Evolutionary conservation across 2,888 invertebrate species (phyloP).

Genomic region (Drosophila mulleri): DNA sequence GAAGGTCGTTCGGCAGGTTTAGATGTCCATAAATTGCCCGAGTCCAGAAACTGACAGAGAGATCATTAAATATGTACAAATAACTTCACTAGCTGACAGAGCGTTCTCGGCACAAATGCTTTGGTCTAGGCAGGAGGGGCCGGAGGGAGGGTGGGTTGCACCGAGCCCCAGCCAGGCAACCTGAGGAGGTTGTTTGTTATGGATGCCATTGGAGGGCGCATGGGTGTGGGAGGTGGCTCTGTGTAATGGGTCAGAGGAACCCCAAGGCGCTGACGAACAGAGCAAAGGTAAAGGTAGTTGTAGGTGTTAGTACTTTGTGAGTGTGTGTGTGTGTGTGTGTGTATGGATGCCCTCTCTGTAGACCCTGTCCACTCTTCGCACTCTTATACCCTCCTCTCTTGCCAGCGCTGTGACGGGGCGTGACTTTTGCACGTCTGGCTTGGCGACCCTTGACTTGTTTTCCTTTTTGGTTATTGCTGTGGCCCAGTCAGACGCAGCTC

Average conservation of each 20-base stretch:
- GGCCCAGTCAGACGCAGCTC: slow-evolving; percentile 55
- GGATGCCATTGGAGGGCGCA: background rate
- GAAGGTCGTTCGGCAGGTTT: no score
- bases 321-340: slow-evolving; percentile 1
- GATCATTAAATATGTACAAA: slow-evolving; percentile 68
- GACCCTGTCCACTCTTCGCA: background rate
- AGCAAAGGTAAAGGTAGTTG: slow-evolving; percentile 25
- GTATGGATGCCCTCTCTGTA: slow-evolving; percentile 2
- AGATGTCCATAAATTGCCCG: slow-evolving; percentile 12
- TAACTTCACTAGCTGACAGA: slow-evolving; percentile 52
- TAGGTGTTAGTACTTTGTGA: slow-evolving; percentile 8
- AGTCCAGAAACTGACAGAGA: slow-evolving; percentile 17
- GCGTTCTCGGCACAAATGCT: slow-evolving; percentile 47
- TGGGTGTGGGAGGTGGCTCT: background rate
- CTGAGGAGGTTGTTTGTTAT: background rate
- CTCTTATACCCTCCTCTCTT: background rate
- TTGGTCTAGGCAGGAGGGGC: slow-evolving; percentile 42
- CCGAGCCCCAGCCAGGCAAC: background rate
- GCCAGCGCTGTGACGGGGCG: slow-evolving; percentile 37
- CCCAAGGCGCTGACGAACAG: slow-evolving; percentile 48
- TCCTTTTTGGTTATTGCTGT: slow-evolving; percentile 51
- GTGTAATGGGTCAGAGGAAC: slow-evolving; percentile 30
- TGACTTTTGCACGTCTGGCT: slow-evolving; percentile 72
- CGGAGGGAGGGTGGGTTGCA: background rate
- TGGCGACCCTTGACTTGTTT: slow-evolving; percentile 71